Conservation (phyloP, 2,888 invertebrate species). For the Netelia fuscicornis region DNA sequence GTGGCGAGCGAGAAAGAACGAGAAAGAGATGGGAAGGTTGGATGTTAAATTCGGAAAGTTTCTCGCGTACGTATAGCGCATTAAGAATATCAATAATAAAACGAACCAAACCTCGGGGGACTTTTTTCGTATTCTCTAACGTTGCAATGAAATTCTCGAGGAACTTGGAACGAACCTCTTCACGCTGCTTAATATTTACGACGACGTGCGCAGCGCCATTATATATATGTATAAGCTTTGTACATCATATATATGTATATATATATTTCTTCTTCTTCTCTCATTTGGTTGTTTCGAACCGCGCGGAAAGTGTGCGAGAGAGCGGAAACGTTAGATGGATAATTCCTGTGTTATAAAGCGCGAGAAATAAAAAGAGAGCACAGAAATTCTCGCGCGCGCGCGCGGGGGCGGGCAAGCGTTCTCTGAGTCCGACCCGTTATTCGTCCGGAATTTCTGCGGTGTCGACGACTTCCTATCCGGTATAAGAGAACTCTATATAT, state of each 20-base stretch:
- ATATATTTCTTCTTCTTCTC: neutral
- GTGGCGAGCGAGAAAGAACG: constrained; percentile 17
- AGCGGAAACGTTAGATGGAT: constrained; percentile 68
- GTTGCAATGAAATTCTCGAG: neutral
- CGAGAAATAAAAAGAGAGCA: neutral
- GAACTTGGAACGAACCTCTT: neutral
- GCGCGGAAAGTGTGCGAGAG: constrained; percentile 33
- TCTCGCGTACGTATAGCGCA: constrained; percentile 39
- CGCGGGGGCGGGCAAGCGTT: constrained; percentile 24
- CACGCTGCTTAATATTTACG: constrained; percentile 18
- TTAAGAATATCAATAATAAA: constrained; percentile 59
- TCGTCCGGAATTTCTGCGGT: constrained; percentile 72
- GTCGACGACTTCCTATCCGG: constrained; percentile 54
- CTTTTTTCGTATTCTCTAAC: constrained; percentile 44
- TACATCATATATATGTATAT: neutral
- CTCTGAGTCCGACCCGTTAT: constrained; percentile 70
- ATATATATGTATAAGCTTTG: neutral
- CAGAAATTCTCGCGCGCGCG: neutral
- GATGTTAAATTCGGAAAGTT: constrained; percentile 23
- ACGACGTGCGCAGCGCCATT: neutral
- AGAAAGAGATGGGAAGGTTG: constrained; percentile 49
- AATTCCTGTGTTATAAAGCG: constrained; percentile 9
- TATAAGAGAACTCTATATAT: neutral
- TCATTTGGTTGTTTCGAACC: constrained; percentile 38
- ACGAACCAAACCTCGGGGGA: neutral